Conservation (phyloP, 2,888 invertebrate species). For the Eulithis prunata region DNA sequence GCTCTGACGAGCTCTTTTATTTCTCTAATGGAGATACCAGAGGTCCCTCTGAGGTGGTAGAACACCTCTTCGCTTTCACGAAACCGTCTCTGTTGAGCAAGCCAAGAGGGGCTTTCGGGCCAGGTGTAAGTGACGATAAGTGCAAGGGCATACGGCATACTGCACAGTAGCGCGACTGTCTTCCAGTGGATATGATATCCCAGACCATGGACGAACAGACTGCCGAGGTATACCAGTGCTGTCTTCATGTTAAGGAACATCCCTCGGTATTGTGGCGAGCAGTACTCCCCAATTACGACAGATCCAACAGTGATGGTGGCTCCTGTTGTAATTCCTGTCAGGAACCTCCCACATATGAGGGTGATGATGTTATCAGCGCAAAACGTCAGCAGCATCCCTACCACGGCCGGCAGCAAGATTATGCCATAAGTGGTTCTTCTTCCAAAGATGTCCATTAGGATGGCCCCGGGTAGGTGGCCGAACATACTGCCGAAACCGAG, state of each 20-base stretch:
- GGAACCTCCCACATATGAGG: background rate
- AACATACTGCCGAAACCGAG: too few species aligned
- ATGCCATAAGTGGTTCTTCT: too few species aligned
- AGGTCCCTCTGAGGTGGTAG: slow-evolving; percentile 1
- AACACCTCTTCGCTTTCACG: slow-evolving; percentile 1
- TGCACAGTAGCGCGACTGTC: background rate
- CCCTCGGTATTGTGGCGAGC: background rate
- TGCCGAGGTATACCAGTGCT: background rate
- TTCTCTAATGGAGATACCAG: background rate
- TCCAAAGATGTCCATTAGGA: too few species aligned
- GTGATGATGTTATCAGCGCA: background rate
- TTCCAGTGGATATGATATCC: background rate
- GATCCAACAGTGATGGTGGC: background rate
- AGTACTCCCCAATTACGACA: slow-evolving; percentile 2
- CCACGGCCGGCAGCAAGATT: too few species aligned
- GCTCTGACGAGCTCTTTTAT: background rate
- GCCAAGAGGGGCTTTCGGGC: background rate
- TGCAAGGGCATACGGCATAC: background rate
- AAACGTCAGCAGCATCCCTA: too few species aligned
- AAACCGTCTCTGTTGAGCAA: background rate
- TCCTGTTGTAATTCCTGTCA: background rate
- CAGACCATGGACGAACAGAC: background rate
- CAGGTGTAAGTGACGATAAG: background rate
- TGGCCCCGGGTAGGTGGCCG: too few species aligned
- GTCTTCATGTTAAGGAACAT: slow-evolving; percentile 4